phyloP scores from a whole-genome alignment of 2,888 invertebrate species.

The Atherix ibis region DNA sequence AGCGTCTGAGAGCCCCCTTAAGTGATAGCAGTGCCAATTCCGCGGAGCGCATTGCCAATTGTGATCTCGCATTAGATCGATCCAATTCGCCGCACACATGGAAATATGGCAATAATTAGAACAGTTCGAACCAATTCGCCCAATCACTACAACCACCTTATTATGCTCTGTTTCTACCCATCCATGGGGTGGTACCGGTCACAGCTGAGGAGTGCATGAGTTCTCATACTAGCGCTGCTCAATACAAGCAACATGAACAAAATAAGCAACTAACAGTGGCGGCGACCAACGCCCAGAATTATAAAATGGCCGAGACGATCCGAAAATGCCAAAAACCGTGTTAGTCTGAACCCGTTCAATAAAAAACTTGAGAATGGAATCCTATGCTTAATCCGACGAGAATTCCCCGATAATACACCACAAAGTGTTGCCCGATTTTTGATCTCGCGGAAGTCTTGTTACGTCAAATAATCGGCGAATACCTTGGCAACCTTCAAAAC shows the following conservation, averaged over 20 bases:
- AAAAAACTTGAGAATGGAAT: conserved; percentile 96
- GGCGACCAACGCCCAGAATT: conserved; percentile 38
- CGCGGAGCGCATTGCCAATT: conserved; percentile 38
- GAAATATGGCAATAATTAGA: conserved; percentile 42
- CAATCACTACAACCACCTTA: conserved; percentile 25
- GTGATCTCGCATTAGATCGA: conserved; percentile 58
- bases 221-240: conserved; percentile 32
- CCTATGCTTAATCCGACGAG: conserved; percentile 79
- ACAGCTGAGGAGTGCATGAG: conserved; percentile 27
- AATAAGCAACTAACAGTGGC: conserved; percentile 24
- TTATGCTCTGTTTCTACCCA: conserved; percentile 17
- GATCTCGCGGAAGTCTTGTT: conserved; percentile 88
- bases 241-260: conserved; percentile 29
- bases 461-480: conserved; percentile 99
- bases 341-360: conserved; percentile 93
- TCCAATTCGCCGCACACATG: conserved; percentile 46
- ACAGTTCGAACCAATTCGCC: conserved; percentile 32
- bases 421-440: conserved; percentile 89
- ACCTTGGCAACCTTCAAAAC: conserved; percentile 89
- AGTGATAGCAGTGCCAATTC: conserved; percentile 51
- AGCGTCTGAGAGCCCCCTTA: conserved; percentile 56
- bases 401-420: conserved; percentile 89
- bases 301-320: conserved; percentile 73
- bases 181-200: conserved; percentile 15
- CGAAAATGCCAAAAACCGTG: conserved; percentile 93